These are phyloP conservation scores for Holacanthus passer DNA, from an alignment of 2,113 vertebrate species.

Conservation along the genomic window DNA sequence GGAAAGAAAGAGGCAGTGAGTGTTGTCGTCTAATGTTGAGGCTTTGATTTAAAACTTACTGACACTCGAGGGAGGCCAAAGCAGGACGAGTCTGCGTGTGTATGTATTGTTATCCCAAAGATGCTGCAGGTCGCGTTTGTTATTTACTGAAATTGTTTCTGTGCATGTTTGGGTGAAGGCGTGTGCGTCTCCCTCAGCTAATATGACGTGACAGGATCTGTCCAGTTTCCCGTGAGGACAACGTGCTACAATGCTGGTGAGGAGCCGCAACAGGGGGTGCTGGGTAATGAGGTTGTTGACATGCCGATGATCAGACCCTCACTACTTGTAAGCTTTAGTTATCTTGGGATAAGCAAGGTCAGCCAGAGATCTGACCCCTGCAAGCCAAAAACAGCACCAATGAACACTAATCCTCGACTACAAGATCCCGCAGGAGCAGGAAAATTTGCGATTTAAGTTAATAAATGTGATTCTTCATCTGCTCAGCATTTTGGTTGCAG, in stretches of 20 bases:
- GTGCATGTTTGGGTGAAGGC: conserved; percentile 1
- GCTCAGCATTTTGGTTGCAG: neutral
- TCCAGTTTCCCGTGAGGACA: conserved; percentile 33
- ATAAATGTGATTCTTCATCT: neutral
- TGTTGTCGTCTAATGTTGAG: neutral
- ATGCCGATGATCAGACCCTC: conserved; percentile 57
- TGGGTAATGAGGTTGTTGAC: conserved; percentile 76
- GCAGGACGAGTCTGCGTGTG: neutral
- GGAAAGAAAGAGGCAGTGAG: conserved; percentile 8
- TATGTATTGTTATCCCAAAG: neutral
- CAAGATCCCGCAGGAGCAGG: neutral
- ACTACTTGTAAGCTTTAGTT: conserved; percentile 44
- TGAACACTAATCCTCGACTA: neutral
- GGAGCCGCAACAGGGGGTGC: conserved; percentile 66
- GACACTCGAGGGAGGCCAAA: conserved; percentile 14
- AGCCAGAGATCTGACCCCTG: conserved; percentile 48
- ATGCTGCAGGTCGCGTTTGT: conserved; percentile 2
- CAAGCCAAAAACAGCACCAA: conserved; percentile 1
- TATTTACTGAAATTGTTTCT: neutral
- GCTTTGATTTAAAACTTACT: conserved; percentile 37
- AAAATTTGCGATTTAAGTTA: neutral
- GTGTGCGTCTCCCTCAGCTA: conserved; percentile 1
- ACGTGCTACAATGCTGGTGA: conserved; percentile 7
- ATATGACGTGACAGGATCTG: conserved; percentile 24
- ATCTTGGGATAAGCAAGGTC: conserved; percentile 67